Conservation (phyloP, 2,797 vertebrate genomes). For the Lerista edwardsae region DNA sequence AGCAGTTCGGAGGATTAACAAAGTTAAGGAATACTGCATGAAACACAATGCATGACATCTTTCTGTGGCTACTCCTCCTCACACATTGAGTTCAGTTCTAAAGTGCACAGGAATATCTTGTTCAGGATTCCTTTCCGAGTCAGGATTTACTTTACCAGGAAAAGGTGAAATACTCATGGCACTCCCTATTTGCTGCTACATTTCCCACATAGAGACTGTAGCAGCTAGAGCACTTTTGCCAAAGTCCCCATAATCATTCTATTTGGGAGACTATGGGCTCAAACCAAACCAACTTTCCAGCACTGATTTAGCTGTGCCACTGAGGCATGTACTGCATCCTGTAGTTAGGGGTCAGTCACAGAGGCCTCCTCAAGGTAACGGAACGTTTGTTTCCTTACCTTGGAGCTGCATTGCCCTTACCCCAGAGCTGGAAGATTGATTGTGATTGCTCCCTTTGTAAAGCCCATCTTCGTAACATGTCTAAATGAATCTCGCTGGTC, state of each 20-base stretch:
- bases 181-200: neutral
- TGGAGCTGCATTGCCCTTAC: too few relatives aligned
- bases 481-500: neutral
- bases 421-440: too few relatives aligned
- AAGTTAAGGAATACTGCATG: neutral
- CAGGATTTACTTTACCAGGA: neutral
- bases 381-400: too few relatives aligned
- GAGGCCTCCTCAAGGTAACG: too few relatives aligned
- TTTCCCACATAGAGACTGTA: neutral
- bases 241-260: neutral
- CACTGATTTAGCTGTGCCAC: too few relatives aligned
- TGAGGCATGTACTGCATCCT: too few relatives aligned
- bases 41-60: neutral
- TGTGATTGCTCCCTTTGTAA: too few relatives aligned
- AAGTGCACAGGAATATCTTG: neutral
- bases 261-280: accelerated
- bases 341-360: too few relatives aligned
- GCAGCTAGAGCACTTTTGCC: neutral
- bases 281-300: too few relatives aligned
- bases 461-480: conserved; percentile 5
- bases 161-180: neutral
- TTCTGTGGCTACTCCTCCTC: neutral
- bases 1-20: neutral
- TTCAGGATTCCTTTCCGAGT: neutral
- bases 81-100: neutral